Base-by-base conservation (phyloP, 2,797 vertebrate species). In the Cyprinella venusta region DNA sequence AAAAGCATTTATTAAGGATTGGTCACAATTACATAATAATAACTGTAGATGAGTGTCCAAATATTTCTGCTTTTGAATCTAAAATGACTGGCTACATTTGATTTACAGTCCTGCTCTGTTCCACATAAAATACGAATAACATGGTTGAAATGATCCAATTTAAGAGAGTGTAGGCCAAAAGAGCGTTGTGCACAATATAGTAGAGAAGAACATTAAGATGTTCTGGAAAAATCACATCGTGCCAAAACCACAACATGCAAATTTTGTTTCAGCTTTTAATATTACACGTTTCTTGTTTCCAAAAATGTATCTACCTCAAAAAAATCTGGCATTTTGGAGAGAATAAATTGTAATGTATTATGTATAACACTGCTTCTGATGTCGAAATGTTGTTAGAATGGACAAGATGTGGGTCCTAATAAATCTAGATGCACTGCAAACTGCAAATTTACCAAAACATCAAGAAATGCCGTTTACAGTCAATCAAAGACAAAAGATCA, bases 91-190 rank as follows among this genome's bases (percentile, higher is more conserved):
- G 40, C 18, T 61, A 9, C 2, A 15, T 69, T 56, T 69, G 24
- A 45, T 70, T 70, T 71, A 70, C 52, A 70, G 10, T 61, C 24
- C 38, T 45, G 4, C 68, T 33, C 38, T 45, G 36, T 80, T 70
- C 38, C 67, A 59, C 24, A 71, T 33, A 13, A 64, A 63, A 33
- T 30, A 9, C 4, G 1, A 80, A 59, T 56, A 80, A 30, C 65
- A 70, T 56, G 36, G 50, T 45, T 45, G 38, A 71, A 80, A 63
- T 48, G 1, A 80, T 71, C 68, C 38, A 80, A n/a, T 71, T 71
- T 71, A 61, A 33, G 7, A 16, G 50, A 71, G 54, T 71, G 18
- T 45, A n/a, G 16, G 16, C 79, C 79, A 33, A 70, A 19, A 80
- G 71, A 71, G 6, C 38, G 2, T 48, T 70, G 52, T 26, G 24